Base-by-base conservation (phyloP, 1,140 invertebrate genomes). In the Papilio xuthus region DNA sequence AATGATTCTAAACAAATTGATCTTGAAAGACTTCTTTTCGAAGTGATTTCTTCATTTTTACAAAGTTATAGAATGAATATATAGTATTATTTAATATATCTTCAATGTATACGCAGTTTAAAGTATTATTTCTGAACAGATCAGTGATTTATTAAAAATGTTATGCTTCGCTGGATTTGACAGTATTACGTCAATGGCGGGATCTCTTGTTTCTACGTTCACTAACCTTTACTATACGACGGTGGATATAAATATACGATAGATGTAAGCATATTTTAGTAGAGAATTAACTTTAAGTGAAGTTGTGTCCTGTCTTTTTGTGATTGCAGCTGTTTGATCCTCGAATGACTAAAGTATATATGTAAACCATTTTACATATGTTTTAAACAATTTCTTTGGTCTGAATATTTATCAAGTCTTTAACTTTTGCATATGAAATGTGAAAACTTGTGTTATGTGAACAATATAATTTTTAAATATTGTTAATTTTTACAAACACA, bases 171-270 rank as follows among this genome's bases (percentile, higher is more conserved):
- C 78, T 82, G 75, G 86, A 87, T 90, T 91, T 87, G 86, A 86
- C 90, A 92, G 92, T 93, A 93, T 93, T 92, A 81, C 78, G 81
- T 84, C 83, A 87, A 84, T 86, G 88, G 86, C 86, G 86, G 85
- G 90, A 92, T 92, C 90, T 93, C 89, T 84, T 83, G 81, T 88
- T 86, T 86, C 79, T 86, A 83, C 85, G 86, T 91, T 92, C 89
- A 89, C 85, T 37, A 37, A 37, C 4, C 7, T 37, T 37, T 37
- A 37, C 32, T 37, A 37, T 37, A 37, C 32, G 32, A 37, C 32
- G 32, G 32, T 37, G 32, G 89, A 87, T 91, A 93, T 92, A 92
- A 88, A 85, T 93, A 92, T 93, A 93, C 92, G 90, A 92, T 92
- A 90, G 88, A 79, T 86, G 70, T 89, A 91, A 89, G 86, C 9